These are phyloP conservation scores for Nyctibius bracteatus DNA, from an alignment of 2,113 vertebrate species.

Conservation along the genomic window DNA sequence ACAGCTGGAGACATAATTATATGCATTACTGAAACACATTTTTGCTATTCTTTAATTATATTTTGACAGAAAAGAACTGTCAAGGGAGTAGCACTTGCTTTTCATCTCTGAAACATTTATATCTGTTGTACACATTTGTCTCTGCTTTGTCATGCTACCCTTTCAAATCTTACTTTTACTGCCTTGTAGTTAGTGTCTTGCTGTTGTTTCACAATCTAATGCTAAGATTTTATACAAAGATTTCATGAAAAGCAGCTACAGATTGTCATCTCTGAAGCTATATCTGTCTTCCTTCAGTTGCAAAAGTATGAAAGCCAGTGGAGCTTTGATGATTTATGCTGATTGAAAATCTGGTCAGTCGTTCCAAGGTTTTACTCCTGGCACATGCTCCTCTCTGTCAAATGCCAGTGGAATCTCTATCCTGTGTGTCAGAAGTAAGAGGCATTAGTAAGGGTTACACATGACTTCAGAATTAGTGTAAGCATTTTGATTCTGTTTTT, in stretches of 20 bases:
- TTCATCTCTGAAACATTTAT: constrained; percentile 36
- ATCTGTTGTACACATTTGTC: constrained; percentile 4
- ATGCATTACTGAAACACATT: constrained; percentile 18
- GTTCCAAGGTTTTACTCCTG: not conserved
- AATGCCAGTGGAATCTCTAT: not conserved
- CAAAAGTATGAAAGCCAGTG: not conserved
- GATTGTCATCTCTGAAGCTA: not conserved
- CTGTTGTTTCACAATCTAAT: not conserved
- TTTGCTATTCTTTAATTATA: constrained; percentile 45
- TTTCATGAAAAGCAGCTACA: not conserved
- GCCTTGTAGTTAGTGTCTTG: not conserved
- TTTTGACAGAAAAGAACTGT: constrained; percentile 58
- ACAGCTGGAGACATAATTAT: constrained; percentile 35
- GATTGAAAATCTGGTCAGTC: not conserved
- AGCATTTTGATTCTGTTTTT: not conserved
- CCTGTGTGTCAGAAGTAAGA: not conserved
- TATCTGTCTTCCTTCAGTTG: not conserved
- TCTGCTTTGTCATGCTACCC: not conserved
- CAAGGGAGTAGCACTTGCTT: constrained; percentile 45
- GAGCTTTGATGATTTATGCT: not conserved
- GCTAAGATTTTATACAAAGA: not conserved
- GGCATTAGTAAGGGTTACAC: not conserved
- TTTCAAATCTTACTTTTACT: constrained; percentile 11
- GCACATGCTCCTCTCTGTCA: not conserved
- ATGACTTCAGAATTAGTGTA: not conserved